Conservation (phyloP, 64 coral and sea anemone genomes). For the Montipora cactus region DNA sequence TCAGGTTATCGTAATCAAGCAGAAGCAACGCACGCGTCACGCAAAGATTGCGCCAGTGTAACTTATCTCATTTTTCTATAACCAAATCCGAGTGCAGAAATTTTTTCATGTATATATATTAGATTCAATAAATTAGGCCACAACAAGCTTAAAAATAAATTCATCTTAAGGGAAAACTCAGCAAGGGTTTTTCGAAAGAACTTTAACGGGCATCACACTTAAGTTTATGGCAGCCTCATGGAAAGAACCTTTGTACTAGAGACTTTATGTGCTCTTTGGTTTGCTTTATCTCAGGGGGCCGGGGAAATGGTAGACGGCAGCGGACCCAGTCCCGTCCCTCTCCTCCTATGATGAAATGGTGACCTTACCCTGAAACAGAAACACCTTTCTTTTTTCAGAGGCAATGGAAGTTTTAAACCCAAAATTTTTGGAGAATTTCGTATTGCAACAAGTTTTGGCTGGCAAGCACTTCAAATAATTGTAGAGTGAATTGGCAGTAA, state of each 20-base stretch:
- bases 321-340: background rate
- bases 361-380: background rate
- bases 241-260: background rate
- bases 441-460: background rate
- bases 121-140: too few species aligned
- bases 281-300: background rate
- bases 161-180: background rate
- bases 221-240: background rate
- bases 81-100: too few species aligned
- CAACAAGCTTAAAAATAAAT: too few species aligned
- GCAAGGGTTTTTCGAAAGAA: background rate
- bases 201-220: background rate
- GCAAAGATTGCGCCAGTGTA: too few species aligned
- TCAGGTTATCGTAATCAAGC: too few species aligned
- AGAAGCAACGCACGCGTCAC: too few species aligned
- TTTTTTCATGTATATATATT: too few species aligned
- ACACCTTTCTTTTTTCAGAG: background rate
- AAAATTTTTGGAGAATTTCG: background rate
- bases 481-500: too few species aligned
- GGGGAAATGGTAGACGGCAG: conserved; percentile 1
- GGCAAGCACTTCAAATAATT: background rate
- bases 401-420: background rate
- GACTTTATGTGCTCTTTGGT: conserved; percentile 5
- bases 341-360: background rate
- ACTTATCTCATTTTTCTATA: too few species aligned